Conservation (phyloP, 2,113 vertebrate species). For the Onychostruthus taczanowskii region DNA sequence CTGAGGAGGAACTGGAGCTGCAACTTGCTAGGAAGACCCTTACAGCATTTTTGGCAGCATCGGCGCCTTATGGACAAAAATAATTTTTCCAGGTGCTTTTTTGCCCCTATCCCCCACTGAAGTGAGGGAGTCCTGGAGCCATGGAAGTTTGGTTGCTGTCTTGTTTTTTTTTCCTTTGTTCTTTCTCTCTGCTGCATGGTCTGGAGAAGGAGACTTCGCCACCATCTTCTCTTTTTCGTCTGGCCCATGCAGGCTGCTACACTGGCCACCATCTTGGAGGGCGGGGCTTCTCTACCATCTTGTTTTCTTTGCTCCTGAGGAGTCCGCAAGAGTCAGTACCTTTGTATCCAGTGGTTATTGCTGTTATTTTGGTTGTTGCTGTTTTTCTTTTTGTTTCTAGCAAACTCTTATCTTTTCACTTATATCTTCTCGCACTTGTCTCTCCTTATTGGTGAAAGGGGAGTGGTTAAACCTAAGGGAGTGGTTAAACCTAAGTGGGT, state of each 20-base stretch:
- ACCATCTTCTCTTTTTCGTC: background rate
- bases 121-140: background rate
- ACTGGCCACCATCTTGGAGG: too few relatives aligned
- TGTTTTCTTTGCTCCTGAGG: rapidly evolving
- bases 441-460: background rate
- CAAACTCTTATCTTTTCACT: background rate
- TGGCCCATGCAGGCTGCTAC: background rate
- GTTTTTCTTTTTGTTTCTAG: background rate
- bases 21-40: background rate
- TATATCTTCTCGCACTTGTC: rapidly evolving
- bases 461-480: background rate
- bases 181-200: background rate
- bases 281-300: background rate
- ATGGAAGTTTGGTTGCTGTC: background rate
- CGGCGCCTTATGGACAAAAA: rapidly evolving
- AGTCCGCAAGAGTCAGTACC: too few relatives aligned
- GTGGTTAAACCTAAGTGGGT: background rate
- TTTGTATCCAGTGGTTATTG: background rate
- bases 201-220: background rate
- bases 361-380: background rate
- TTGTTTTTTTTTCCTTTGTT: background rate
- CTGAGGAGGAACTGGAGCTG: background rate
- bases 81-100: background rate
- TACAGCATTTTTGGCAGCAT: background rate
- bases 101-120: background rate